phyloP scores from a whole-genome alignment of 2,113 vertebrate species.

The Cynopterus brachyotis region DNA sequence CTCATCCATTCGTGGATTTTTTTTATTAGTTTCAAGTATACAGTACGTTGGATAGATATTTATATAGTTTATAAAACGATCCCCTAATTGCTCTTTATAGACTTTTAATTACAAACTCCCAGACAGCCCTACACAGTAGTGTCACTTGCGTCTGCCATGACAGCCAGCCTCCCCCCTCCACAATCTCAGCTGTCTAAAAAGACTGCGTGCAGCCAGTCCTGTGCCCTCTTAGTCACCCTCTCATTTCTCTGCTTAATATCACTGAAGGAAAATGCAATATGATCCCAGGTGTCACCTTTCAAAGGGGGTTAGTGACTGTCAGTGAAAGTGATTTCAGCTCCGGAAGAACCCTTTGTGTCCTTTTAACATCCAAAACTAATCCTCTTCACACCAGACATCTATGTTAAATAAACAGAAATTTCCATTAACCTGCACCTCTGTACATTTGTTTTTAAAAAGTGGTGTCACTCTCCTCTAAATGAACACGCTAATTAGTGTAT shows the following conservation, averaged over 20 bases:
- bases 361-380: constrained; percentile 72
- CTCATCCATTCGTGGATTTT: neutral
- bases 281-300: constrained; percentile 70
- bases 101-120: neutral
- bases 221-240: neutral
- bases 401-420: constrained; percentile 72
- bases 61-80: too few species aligned
- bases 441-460: constrained; percentile 59
- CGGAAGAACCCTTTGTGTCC: constrained; percentile 26
- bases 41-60: too few species aligned
- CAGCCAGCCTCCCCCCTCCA: neutral
- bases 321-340: constrained; percentile 53
- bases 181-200: neutral
- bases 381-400: constrained; percentile 62
- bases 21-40: too few species aligned
- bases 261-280: constrained; percentile 53
- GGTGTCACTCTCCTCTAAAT: constrained; percentile 71
- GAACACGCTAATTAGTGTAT: constrained; percentile 77
- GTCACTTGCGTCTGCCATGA: neutral
- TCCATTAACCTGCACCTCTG: constrained; percentile 79
- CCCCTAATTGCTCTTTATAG: neutral
- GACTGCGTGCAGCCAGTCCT: neutral
- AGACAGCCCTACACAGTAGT: neutral
- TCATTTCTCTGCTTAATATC: neutral
- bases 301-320: constrained; percentile 55